Evolutionary conservation across 2,888 invertebrate genomes (phyloP).

Genomic region (Julus scandinavius): DNA sequence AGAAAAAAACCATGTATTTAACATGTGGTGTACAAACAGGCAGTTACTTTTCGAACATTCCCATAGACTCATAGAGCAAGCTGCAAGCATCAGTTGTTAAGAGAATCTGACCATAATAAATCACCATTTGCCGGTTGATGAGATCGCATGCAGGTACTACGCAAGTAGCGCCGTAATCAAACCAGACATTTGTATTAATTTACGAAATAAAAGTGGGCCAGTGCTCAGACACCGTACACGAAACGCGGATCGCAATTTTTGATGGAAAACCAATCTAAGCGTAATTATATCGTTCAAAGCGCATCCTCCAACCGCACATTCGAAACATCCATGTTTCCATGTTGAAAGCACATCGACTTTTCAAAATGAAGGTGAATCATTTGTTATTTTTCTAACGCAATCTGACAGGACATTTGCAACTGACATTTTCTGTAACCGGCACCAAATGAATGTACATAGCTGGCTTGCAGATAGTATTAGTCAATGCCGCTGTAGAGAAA

Average conservation of each 20-base stretch:
- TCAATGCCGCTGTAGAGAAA: too few relatives aligned
- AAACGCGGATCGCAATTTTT: background rate
- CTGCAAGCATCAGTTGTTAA: background rate
- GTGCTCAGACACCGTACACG: background rate
- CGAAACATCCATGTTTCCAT: background rate
- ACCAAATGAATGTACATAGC: background rate
- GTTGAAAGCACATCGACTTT: background rate
- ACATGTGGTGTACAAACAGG: too few relatives aligned
- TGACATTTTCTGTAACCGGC: background rate
- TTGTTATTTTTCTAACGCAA: background rate
- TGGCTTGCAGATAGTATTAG: background rate
- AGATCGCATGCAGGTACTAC: constrained; percentile 1
- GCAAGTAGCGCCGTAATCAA: constrained; percentile 9
- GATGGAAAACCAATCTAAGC: constrained; percentile 3
- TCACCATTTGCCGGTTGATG: background rate
- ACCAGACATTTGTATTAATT: constrained; percentile 18
- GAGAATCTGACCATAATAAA: constrained; percentile 11
- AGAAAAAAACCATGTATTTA: too few relatives aligned
- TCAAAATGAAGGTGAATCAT: background rate
- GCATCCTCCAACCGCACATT: constrained; percentile 7
- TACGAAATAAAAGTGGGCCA: background rate
- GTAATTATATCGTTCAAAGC: constrained; percentile 9
- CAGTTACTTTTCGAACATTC: constrained; percentile 1
- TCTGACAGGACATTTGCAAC: background rate
- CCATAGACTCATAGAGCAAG: background rate